These are phyloP conservation scores for Rhagium mordax DNA, from an alignment of 2,888 invertebrate genomes.

Conservation along the genomic window DNA sequence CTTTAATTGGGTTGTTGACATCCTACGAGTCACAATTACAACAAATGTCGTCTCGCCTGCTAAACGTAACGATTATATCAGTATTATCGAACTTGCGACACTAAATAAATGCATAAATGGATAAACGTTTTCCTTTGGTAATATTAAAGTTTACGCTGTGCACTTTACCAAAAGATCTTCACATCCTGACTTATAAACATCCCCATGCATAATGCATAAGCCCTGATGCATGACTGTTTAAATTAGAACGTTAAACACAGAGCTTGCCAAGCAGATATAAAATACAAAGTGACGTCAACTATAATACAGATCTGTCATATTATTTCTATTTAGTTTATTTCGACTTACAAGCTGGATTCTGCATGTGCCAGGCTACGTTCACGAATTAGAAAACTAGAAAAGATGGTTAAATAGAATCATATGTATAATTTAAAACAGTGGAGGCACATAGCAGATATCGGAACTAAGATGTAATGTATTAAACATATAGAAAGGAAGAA, in stretches of 20 bases:
- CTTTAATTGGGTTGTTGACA: slow-evolving; percentile 65
- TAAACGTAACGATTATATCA: slow-evolving; percentile 41
- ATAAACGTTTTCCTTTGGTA: slow-evolving; percentile 31
- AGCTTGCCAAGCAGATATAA: slow-evolving; percentile 14
- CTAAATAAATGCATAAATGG: slow-evolving; percentile 40
- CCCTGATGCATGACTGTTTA: slow-evolving; percentile 21
- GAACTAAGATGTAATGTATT: too few species aligned
- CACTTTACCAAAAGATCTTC: slow-evolving; percentile 21
- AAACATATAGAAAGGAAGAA: too few species aligned
- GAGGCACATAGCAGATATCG: too few species aligned
- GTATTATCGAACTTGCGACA: slow-evolving; percentile 37
- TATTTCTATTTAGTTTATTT: background rate
- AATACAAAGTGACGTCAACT: slow-evolving; percentile 16
- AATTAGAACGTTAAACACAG: slow-evolving; percentile 34
- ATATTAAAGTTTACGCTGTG: slow-evolving; percentile 19
- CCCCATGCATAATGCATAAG: slow-evolving; percentile 35
- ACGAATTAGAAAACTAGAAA: background rate
- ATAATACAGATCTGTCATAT: background rate
- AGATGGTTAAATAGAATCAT: too few species aligned
- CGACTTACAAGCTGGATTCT: background rate
- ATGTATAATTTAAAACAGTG: too few species aligned
- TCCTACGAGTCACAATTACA: slow-evolving; percentile 44
- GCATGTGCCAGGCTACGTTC: background rate
- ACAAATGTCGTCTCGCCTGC: slow-evolving; percentile 22
- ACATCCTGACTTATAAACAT: slow-evolving; percentile 24